Percentiles rank a stretch among this genome's conserved stretches.
Evolutionary conservation across 2,888 invertebrate species (phyloP).

Genomic region (Drosophila flavopinicola): DNA sequence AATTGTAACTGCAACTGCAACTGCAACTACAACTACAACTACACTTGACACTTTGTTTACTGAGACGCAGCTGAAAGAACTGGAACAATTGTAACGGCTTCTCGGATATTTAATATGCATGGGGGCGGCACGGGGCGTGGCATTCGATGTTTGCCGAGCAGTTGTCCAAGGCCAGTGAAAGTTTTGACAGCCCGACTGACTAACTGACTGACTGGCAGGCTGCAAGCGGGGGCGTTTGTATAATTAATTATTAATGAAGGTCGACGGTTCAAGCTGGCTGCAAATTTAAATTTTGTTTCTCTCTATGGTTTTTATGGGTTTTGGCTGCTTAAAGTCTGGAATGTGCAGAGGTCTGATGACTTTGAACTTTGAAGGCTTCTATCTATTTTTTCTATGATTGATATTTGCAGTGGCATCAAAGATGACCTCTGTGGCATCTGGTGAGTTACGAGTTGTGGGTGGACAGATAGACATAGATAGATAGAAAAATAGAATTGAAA

Average conservation of each 20-base stretch:
- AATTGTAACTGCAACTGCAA: conserved; percentile 36
- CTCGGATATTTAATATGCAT: conserved; percentile 26
- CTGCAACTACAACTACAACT: conserved; percentile 35
- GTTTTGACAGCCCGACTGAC: conserved; percentile 63
- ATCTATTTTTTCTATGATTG: conserved; percentile 34
- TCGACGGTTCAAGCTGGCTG: conserved; percentile 33
- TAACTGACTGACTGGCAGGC: conserved; percentile 5
- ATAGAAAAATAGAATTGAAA: not conserved
- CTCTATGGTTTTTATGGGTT: no score
- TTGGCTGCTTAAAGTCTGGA: conserved; percentile 1
- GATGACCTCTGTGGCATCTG: not conserved
- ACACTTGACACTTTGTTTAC: conserved; percentile 62
- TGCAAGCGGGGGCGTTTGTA: conserved; percentile 8
- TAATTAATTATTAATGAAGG: conserved; percentile 55
- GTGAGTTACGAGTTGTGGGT: not conserved
- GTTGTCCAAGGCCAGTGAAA: conserved; percentile 56
- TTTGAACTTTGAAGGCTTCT: conserved; percentile 50
- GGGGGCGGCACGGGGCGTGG: conserved; percentile 11
- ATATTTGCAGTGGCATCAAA: conserved; percentile 4
- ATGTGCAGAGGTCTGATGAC: conserved; percentile 43
- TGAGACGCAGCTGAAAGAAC: conserved; percentile 10
- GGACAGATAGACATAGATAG: no score
- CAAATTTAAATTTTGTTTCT: conserved; percentile 17
- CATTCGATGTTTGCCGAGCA: conserved; percentile 12
- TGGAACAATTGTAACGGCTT: conserved; percentile 34